Evolutionary conservation across 2,888 invertebrate genomes (phyloP).

Genomic region (Pandemis heparana): DNA sequence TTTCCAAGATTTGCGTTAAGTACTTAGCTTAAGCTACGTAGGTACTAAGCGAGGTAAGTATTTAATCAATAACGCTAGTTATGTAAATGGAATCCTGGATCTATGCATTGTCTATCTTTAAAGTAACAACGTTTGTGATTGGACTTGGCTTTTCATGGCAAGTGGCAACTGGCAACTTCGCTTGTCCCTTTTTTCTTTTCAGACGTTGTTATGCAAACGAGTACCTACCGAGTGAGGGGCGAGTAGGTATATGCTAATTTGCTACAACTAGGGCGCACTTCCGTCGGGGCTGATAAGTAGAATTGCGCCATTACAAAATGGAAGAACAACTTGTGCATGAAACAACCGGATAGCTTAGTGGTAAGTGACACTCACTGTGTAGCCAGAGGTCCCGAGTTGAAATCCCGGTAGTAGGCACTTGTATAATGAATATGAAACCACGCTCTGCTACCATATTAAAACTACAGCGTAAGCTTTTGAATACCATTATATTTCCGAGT

Average conservation of each 20-base stretch:
- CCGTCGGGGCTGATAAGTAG: conserved; percentile 73
- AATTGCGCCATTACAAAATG: conserved; percentile 59
- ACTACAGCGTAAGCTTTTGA: too few relatives aligned
- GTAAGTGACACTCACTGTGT: neutral
- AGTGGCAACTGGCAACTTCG: neutral
- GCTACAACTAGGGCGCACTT: conserved; percentile 72
- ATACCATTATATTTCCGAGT: too few relatives aligned
- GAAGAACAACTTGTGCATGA: neutral
- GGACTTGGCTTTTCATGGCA: neutral
- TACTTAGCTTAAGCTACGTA: too few relatives aligned
- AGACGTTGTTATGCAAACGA: conserved; percentile 29
- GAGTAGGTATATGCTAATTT: conserved; percentile 60
- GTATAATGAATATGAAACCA: too few relatives aligned
- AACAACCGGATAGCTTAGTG: neutral
- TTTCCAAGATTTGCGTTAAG: too few relatives aligned
- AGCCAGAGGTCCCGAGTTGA: too few relatives aligned
- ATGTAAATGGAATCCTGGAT: too few relatives aligned
- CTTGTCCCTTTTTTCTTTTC: conserved; percentile 7
- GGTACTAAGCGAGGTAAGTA: too few relatives aligned
- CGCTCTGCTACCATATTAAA: too few relatives aligned
- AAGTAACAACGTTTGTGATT: neutral
- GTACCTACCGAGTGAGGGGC: conserved; percentile 20
- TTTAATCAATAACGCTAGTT: too few relatives aligned
- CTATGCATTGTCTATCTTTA: neutral
- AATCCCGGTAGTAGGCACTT: too few relatives aligned